Percentiles rank a stretch among this genome's conserved stretches.
These are phyloP conservation scores for Callipepla squamata DNA, from an alignment of 2,113 vertebrate species.

Conservation along the genomic window DNA sequence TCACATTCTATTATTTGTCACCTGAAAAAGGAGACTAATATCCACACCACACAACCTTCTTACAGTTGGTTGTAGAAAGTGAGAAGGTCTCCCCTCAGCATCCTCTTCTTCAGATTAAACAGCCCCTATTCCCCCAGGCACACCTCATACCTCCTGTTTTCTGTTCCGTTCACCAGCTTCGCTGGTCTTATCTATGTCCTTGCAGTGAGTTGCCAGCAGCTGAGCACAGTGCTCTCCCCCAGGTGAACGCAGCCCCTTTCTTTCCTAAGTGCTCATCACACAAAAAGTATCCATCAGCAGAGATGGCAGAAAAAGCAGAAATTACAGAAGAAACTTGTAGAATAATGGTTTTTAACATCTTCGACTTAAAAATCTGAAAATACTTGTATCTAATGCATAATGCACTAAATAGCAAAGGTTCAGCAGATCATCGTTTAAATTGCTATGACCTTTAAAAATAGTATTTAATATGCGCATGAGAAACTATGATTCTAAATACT, in stretches of 20 bases:
- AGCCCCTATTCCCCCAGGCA: background rate
- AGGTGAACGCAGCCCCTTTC: background rate
- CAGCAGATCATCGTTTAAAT: constrained; percentile 54
- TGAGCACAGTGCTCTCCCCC: background rate
- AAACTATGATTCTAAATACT: constrained; percentile 45
- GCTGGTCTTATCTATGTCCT: background rate
- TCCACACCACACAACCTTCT: background rate
- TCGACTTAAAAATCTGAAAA: constrained; percentile 18
- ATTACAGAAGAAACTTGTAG: background rate
- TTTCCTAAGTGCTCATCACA: background rate
- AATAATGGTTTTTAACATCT: background rate
- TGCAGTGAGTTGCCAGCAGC: background rate
- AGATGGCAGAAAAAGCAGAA: background rate
- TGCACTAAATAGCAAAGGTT: constrained; percentile 36
- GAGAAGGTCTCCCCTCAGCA: background rate
- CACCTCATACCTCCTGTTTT: background rate
- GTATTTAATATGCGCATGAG: constrained; percentile 48
- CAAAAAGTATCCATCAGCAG: background rate
- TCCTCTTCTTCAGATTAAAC: background rate
- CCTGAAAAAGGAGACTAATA: background rate
- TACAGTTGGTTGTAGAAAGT: background rate
- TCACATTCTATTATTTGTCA: background rate
- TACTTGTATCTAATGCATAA: constrained; percentile 27
- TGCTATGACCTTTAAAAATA: constrained; percentile 64
- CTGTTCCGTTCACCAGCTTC: background rate